Base-by-base conservation (phyloP, 2,113 vertebrate species). In the Dipodomys spectabilis region DNA sequence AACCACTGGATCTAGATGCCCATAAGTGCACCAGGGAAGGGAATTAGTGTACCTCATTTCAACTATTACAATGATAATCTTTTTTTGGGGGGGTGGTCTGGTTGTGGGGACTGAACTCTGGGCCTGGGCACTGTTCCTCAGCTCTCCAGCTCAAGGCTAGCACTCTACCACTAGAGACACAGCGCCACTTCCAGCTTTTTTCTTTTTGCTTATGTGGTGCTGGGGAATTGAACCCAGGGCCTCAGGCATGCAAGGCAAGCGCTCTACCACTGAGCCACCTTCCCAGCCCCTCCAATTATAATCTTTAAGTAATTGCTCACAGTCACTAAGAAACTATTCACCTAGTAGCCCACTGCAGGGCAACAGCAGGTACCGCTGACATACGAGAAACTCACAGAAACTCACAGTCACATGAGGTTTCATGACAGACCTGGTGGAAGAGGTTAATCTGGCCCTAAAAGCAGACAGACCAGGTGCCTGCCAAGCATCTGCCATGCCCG, bases 401-500 rank as follows among this genome's bases (percentile, higher is more conserved):
- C 92, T 82, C 90, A 94, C 25, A 15, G 98, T 98, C 98, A 99
- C 95, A 97, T 7, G 98, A 98, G 98, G 98, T 82, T 95, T 96
- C 97, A 97, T 94, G 95, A 96, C 90, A 96, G 96, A 96, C 53
- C 15, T 2, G 53, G 53, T 15, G 49, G 49, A 49, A 16, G 84
- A 94, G 96, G 95, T 87, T 93, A 93, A 77, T 81, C 83, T 90
- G 92, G 78, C 85, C 20, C 95, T 97, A 81, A 71, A 67, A 85
- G 16, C 75, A 91, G n/a, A 67, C 13, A 94, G 92, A 27, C 3
- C n/a, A 86, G 68, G 35, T 19, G 45, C 67, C 84, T 86, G 44
- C 64, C 45, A 60, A 53, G 44, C 6, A 4, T 53, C 75, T 64
- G n/a, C 57, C 2, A 0, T 23, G 25, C 65, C 25, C 13, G 28